Base-by-base conservation (phyloP, 2,113 vertebrate species). In the Epinephelus cyanopodus region DNA sequence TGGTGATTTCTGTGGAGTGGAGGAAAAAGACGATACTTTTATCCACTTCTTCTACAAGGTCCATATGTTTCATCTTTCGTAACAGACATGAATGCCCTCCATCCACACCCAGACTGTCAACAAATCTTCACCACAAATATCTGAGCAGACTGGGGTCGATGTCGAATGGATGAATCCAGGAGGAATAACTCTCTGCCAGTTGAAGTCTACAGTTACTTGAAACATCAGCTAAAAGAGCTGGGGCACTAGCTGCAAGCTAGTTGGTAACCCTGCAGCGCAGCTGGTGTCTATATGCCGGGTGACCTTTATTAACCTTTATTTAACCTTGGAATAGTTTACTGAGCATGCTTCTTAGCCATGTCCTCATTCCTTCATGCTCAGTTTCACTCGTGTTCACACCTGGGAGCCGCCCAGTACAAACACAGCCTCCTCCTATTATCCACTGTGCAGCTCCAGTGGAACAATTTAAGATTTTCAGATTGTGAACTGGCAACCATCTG, bases 1-100 rank as follows among this genome's bases (percentile, higher is more conserved):
- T 83, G 78, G 80, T 90, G 81, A 93, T 92, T 93, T 92, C 65
- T 74, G 84, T 73, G 73, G 70, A 77, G 87, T 68, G 85, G 64
- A 88, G 87, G 84, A 84, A 88, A 89, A 90, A 91, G 81, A 88
- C 48, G 69, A 92, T 77, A 85, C 87, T 90, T 87, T 85, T 54
- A 89, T 90, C 87, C 84, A 82, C 83, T 77, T 81, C 84, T 81
- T 84, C 83, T 68, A 82, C 70, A 57, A 72, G 25, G 57, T 88
- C 85, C 89, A 90, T 74, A 68, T 87, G 87, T 85, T 91, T 92
- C 69, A 79, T 85, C 84, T 90, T 81, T 87, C 61, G 70, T 33
- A 77, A 71, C 79, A 85, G 77, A 79, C 79, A 82, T 63, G 29
- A 58, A 83, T 58, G 39, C 53, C 57, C 77, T 82, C 61, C 77